Base-by-base conservation (phyloP, 2,797 vertebrate species). In the Ara ararauna region DNA sequence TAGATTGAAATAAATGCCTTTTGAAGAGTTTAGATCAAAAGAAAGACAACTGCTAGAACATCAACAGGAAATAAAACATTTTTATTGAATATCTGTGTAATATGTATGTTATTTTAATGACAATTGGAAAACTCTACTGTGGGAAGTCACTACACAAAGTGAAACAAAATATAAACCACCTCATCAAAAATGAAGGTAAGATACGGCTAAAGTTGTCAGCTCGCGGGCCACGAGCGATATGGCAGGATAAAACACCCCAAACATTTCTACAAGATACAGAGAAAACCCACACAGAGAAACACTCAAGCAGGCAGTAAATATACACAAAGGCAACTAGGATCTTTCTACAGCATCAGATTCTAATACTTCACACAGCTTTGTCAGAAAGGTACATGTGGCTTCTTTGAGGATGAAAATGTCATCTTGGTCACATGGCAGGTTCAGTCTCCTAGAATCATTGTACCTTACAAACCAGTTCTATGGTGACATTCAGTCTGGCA, bases 321-420 rank as follows among this genome's bases (percentile, higher is more conserved):
- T 99, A 99, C 99, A 99, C 99, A 98, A 99, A 99, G 99, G 99
- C 99, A 99, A 99, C 99, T 99, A 99, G 99, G 99, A 99, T 99
- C 99, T 98, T 99, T 99, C 99, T 99, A 99, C 99, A 99, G 99
- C 99, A 99, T 99, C 98, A 98, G 98, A 99, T 99, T 99, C 99
- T 99, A 99, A 98, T 98, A 99, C 98, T 99, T 99, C 98, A 99
- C 99, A 99, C 99, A 99, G 99, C 98, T 99, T 99, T 98, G 98
- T 98, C 98, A 98, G 97, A 98, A 99, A 98, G 98, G 98, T 98
- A 98, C 98, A 97, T 97, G 98, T 98, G 99, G 98, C 98, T 98
- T 98, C 97, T 96, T 95, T 97, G 97, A 98, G 98, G 97, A 98
- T 98, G 98, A 96, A 96, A 95, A 98, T 96, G 97, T 98, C 96